phyloP scores from a whole-genome alignment of 2,888 invertebrate genomes.

The Chymomyza amoena region DNA sequence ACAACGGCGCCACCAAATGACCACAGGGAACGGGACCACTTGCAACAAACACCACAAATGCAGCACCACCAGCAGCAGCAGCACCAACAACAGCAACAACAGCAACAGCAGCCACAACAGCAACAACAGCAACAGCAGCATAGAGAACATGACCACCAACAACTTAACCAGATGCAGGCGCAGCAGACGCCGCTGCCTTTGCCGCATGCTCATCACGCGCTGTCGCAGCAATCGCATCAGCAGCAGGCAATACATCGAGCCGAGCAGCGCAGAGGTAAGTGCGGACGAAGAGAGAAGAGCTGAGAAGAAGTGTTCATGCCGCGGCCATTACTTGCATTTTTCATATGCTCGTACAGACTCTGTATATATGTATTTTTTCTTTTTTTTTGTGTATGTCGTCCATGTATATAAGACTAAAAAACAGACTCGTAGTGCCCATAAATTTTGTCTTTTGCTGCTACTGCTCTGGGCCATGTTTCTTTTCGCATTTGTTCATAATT shows the following conservation, averaged over 20 bases:
- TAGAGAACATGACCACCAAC: constrained; percentile 48
- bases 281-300: neutral
- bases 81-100: neutral
- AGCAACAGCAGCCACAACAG: constrained; percentile 4
- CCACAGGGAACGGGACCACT: constrained; percentile 36
- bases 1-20: constrained; percentile 16
- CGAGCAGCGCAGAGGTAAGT: constrained; percentile 64
- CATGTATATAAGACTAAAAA: neutral
- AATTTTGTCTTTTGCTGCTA: neutral
- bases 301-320: neutral
- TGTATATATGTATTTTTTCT: neutral
- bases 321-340: constrained; percentile 7
- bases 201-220: constrained; percentile 61
- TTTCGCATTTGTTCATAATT: neutral
- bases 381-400: neutral
- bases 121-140: constrained; percentile 30
- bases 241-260: constrained; percentile 67
- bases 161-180: constrained; percentile 26
- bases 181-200: constrained; percentile 42
- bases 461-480: neutral
- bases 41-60: constrained; percentile 19
- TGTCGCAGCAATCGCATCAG: constrained; percentile 69
- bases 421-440: neutral
- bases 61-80: constrained; percentile 3
- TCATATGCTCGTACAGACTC: neutral